Percentiles rank a stretch among this genome's conserved stretches.
These are phyloP conservation scores for Villa cingulata DNA, from an alignment of 2,888 invertebrate species.

Conservation along the genomic window DNA sequence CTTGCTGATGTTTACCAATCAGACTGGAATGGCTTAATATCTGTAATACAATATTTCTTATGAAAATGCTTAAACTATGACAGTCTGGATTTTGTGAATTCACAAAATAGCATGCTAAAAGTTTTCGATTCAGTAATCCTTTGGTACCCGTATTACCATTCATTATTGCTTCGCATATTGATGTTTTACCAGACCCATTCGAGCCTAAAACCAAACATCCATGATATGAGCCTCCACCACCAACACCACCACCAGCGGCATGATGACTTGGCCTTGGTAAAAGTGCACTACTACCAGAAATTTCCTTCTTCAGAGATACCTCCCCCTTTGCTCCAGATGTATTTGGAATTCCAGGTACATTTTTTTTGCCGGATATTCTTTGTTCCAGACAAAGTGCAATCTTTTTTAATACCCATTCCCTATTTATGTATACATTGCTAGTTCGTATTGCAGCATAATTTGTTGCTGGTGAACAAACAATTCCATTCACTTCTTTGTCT, in stretches of 20 bases:
- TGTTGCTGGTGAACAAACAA: constrained; percentile 15
- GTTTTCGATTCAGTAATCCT: constrained; percentile 47
- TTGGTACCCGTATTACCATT: constrained; percentile 36
- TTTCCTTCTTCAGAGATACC: constrained; percentile 2
- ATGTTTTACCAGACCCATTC: constrained; percentile 90
- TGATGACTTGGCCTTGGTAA: neutral
- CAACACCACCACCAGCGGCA: neutral
- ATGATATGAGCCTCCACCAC: constrained; percentile 38
- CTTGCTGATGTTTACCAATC: constrained; percentile 26
- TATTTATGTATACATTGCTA: constrained; percentile 32
- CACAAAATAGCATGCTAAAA: constrained; percentile 78
- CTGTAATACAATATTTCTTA: constrained; percentile 73
- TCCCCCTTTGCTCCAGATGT: constrained; percentile 12
- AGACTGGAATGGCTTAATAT: constrained; percentile 54
- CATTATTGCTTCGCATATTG: constrained; percentile 60
- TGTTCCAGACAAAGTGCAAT: constrained; percentile 83
- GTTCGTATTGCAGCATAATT: constrained; percentile 6
- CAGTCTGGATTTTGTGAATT: constrained; percentile 77
- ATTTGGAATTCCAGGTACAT: constrained; percentile 1
- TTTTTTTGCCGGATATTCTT: constrained; percentile 62
- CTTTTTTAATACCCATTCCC: constrained; percentile 95
- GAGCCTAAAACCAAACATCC: constrained; percentile 83
- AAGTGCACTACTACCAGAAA: neutral
- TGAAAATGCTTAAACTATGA: constrained; percentile 71
- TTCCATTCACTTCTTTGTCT: constrained; percentile 31